A percentile compares a stretch with the other conserved stretches of the same genome.
phyloP scores from a whole-genome alignment of 2,797 vertebrate genomes.

The Falco concolor region DNA sequence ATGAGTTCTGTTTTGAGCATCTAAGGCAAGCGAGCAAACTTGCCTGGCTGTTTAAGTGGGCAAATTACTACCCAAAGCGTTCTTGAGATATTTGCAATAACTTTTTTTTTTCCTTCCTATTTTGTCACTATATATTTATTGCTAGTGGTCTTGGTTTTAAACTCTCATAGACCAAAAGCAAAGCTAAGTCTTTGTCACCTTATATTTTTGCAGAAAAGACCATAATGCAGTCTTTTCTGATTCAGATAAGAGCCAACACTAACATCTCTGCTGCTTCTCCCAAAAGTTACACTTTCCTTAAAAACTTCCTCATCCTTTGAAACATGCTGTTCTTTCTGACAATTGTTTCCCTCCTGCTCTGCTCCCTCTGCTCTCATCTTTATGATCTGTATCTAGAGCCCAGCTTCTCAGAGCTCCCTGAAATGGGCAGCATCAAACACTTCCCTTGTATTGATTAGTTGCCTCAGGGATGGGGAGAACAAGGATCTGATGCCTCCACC shows the following conservation, averaged over 20 bases:
- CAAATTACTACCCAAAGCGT: not conserved
- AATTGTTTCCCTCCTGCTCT: not conserved
- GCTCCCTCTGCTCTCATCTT: not conserved
- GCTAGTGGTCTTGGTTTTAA: not conserved
- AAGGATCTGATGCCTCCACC: not conserved
- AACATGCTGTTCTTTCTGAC: not conserved
- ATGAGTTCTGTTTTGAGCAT: rapidly evolving
- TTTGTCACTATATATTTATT: not conserved
- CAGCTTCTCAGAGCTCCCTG: not conserved
- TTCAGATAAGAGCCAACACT: not conserved
- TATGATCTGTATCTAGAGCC: not conserved
- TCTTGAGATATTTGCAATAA: not conserved
- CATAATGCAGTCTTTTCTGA: not conserved
- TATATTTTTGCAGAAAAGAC: not conserved
- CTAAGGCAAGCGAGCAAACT: not conserved
- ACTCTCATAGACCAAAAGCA: not conserved
- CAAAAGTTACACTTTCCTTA: not conserved
- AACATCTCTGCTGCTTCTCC: not conserved
- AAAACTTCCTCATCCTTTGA: not conserved
- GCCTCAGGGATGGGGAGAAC: rapidly evolving
- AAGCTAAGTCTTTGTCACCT: not conserved
- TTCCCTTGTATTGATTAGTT: not conserved
- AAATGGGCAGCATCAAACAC: not conserved
- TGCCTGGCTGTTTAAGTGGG: not conserved
- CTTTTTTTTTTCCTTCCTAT: not conserved